Base-by-base conservation (phyloP, 2,888 invertebrate species). In the Rhaphigaster nebulosa region DNA sequence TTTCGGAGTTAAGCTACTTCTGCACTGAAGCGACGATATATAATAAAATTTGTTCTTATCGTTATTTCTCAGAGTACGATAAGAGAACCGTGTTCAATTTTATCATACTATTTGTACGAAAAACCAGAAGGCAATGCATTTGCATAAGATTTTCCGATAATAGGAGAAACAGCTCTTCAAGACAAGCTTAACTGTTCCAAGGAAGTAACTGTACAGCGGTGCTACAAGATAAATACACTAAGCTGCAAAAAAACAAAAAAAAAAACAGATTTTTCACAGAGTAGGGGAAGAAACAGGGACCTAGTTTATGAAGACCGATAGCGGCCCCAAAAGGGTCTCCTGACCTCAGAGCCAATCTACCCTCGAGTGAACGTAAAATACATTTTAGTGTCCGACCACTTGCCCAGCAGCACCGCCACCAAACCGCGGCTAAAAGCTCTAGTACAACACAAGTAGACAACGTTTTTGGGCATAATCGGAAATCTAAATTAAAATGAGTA, bases 241-340 rank as follows among this genome's bases (percentile, higher is more conserved):
- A 2, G 20, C 5, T 1, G 12, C 8, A 76, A 76, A 76, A 38
- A 76, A 38, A 34, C 18, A 38, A 23, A 23, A 0, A 76, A 76
- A 76, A 38, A 76, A 38, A 34, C 18, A 38, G 38, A 23, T 70
- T 70, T 70, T 70, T 34, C 34, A 20, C 6, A 29, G 38, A 76
- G 6, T 1, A 29, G 65, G 70, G 70, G 29, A 76, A 76, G 70
- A 76, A 76, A 76, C 29, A 76, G 70, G 70, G 70, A 20, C 38
- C 70, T 76, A 76, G 70, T 76, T 76, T 76, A 76, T 76, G 70
- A 76, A 76, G 70, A 76, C 70, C 23, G 70, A 76, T 76, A 76
- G 70, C 20, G 20, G 70, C 6, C 38, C 65, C 29, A 38, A 38
- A 76, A 76, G 70, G 70, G 70, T 76, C 70, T 76, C 70, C 34